Evolutionary conservation across 1,140 invertebrate genomes (phyloP), one percentile per base, ranked within the genome.

Genomic region (Periplaneta americana): DNA sequence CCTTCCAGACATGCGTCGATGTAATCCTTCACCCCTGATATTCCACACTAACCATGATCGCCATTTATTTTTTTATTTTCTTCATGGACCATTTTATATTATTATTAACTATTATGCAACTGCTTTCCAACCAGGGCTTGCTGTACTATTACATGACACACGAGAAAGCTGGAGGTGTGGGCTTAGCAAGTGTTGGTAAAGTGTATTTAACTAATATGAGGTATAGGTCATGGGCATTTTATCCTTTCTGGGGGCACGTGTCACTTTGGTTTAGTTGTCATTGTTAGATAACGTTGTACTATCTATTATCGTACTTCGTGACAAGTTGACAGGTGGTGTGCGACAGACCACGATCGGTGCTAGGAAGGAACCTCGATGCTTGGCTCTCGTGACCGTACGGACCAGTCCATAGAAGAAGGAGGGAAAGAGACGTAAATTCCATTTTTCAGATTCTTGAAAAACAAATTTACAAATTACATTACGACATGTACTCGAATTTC

Each of bases 71-170:
- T 66, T 66, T 66, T 66, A 66, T 66, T 66, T 66, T 66, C 48
- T 74, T 57, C 37, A 13, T 66, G 79, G 76, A 78, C 76, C 33
- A 78, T 78, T 78, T 78, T 78, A 78, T 78, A 78, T 34, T 31
- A 36, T 78, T 78, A 78, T 15, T 36, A 36, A 31, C 35, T 31
- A 31, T 39, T 39, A 78, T 31, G 15, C 28, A 31, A 34, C 48
- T 80, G 79, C 79, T 80, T 80, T 80, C 79, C 39, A 80, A 80
- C 79, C 79, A 74, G 39, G 32, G 79, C 79, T 80, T 39, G 33
- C 32, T 80, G 48, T 66, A n/a, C 48, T 66, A n/a, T 66, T 66
- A 28, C n/a, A 28, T 66, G 48, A 66, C 48, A 66, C 4, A n/a
- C 6, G 48, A 66, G 48, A 28, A 22, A 22, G 34, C 32, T 76